Evolutionary conservation across 2,113 vertebrate species (phyloP).

Genomic region (Chiloscyllium plagiosum): DNA sequence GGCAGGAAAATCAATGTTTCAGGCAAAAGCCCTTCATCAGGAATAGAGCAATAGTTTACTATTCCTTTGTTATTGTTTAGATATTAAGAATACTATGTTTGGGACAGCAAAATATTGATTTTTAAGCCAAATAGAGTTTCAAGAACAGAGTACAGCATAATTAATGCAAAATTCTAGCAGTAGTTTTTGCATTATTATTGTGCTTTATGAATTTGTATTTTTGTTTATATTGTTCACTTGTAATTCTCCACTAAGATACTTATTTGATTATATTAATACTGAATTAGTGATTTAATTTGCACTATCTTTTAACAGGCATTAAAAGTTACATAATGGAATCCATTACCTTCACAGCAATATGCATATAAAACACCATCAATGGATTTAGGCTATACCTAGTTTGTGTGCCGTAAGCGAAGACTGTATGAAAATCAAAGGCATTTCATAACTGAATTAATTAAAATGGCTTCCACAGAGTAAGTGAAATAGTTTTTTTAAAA

Average conservation of each 20-base stretch:
- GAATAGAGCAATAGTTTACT: no score
- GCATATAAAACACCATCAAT: background rate
- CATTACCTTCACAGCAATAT: background rate
- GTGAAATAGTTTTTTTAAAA: background rate
- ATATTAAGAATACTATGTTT: background rate
- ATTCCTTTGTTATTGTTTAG: background rate
- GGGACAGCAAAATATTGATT: background rate
- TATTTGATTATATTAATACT: background rate
- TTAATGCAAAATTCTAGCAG: background rate
- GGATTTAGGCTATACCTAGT: background rate
- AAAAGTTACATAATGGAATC: background rate
- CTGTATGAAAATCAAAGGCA: background rate
- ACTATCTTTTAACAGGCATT: background rate
- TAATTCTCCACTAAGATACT: background rate
- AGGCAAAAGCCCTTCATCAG: no score
- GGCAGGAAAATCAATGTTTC: no score
- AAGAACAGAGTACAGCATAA: background rate
- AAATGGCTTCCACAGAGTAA: slow-evolving; percentile 24
- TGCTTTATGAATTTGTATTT: background rate
- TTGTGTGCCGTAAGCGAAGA: background rate
- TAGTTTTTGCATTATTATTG: background rate
- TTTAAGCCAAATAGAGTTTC: background rate
- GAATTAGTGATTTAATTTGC: background rate
- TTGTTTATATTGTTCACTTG: background rate
- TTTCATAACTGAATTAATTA: background rate